phyloP scores from a whole-genome alignment of 2,888 invertebrate genomes.

The Gastrophysa polygoni region DNA sequence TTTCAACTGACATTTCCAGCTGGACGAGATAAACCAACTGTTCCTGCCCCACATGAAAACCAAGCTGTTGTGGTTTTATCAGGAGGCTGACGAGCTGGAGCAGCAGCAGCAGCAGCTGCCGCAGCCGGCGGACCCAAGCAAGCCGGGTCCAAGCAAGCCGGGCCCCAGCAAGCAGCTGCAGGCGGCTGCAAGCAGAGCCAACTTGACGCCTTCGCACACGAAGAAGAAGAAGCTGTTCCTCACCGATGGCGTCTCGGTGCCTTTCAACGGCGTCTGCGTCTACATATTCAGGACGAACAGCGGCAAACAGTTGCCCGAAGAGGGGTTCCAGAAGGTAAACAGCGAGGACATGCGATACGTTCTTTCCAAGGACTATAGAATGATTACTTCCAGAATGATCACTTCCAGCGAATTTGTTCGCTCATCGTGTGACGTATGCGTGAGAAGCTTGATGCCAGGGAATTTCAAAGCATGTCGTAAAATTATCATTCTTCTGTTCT shows the following conservation, averaged over 20 bases:
- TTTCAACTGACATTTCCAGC: too few relatives aligned
- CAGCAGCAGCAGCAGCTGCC: constrained; percentile 52
- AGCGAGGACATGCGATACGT: too few relatives aligned
- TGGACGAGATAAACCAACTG: constrained; percentile 87
- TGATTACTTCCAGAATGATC: too few relatives aligned
- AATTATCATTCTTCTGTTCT: too few relatives aligned
- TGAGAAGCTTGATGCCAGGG: too few relatives aligned
- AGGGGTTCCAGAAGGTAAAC: constrained; percentile 85
- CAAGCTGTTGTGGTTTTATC: constrained; percentile 88
- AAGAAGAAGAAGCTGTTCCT: constrained; percentile 84
- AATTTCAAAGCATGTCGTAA: too few relatives aligned
- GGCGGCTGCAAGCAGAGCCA: constrained; percentile 52
- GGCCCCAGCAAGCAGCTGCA: constrained; percentile 50
- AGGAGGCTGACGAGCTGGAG: constrained; percentile 78
- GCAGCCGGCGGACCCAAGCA: too few relatives aligned
- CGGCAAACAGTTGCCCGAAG: constrained; percentile 85
- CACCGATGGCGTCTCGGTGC: constrained; percentile 83
- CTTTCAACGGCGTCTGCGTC: constrained; percentile 81
- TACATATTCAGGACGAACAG: constrained; percentile 86
- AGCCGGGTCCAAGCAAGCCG: constrained; percentile 48
- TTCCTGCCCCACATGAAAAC: constrained; percentile 85
- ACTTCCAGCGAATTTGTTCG: too few relatives aligned
- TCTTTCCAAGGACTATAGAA: too few relatives aligned
- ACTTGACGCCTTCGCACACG: constrained; percentile 52
- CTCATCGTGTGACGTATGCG: too few relatives aligned